Base-by-base conservation (phyloP, 2,113 vertebrate species). In the Anser brachyrhynchus region DNA sequence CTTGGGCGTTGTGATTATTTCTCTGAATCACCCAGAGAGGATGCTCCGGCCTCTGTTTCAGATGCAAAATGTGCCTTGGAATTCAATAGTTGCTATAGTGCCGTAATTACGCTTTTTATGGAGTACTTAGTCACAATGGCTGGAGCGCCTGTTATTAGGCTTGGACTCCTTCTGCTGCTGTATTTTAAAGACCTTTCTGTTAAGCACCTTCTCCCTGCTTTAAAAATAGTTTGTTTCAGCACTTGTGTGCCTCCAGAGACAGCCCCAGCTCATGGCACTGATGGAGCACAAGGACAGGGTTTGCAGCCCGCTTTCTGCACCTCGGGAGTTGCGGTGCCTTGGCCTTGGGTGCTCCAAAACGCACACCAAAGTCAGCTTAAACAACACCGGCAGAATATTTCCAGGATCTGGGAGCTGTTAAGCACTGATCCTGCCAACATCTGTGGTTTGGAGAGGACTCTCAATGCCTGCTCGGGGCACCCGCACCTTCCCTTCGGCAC, bases 1-100 rank as follows among this genome's bases (percentile, higher is more conserved):
- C 51, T 41, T 7, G 67, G 66, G 52, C 61, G 59, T 64, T 92
- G 75, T 46, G 82, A 92, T 86, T 66, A 46, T 90, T 85, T 55
- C 75, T 86, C 94, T 88, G 85, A 90, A 74, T 90, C 88, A 75
- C 93, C 95, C 94, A 57, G 88, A 92, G 85, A 95, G 76, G 95
- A 94, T 90, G 84, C 79, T 96, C 85, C 58, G 79, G 93, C 95
- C 96, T 84, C 41, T 20, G 79, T 74, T 90, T 86, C 90, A 74
- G 92, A 93, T 83, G 93, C 67, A 89, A 72, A 85, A 87, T 91
- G 88, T 93, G 85, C 82, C 61, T 39, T 46, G 83, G 90, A 92
- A 96, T 96, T 96, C 92, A 94, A 77, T 88, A 93, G 96, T 89
- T 97, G 93, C 95, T 97, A 95, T 95, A 95, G 94, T 93, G 92